Base-by-base conservation (phyloP, 2,113 vertebrate genomes). In the Uria aalge region DNA sequence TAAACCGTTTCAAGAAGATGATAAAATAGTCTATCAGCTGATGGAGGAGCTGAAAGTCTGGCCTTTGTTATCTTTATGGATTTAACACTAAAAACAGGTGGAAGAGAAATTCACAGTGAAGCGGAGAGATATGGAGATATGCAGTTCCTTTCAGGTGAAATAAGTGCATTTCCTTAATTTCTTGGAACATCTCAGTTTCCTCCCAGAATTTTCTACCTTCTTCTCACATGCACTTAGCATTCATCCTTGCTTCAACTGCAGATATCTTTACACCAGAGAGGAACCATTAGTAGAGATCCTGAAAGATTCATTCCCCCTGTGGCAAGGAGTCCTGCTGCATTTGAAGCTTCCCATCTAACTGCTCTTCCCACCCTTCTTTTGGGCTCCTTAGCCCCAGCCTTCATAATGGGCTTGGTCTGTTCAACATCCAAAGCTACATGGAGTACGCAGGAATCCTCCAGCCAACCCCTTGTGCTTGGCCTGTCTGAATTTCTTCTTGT, bases 331-430 rank as follows among this genome's bases (percentile, higher is more conserved):
- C 7, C 27, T 67, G 19, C 19, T 55, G 17, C 1, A 1, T 57
- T 76, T 89, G 36, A 80, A 48, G 4, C 1, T 77, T 89, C 59
- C 34, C 5, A 8, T 34, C 15, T 53, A 22, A 77, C 24, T 27
- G 6, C 3, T 79, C 11, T 78, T 67, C 26, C 14, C 24, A 3
- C 1, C 14, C 9, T 78, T 71, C 15, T 36, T 15, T 34, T 53
- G 23, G 24, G 3, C 0, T 19, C 5, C 20, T 75, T 76, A 50
- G 77, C 2, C 5, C 16, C 17, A n/a, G 23, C 18, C 19, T 71
- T 57, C 16, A 3, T 12, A 27, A 38, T 0, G 3, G 14, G 1
- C 32, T 85, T 53, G 0, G 0, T n/a, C 43, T 52, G 16, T 36
- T 20, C 11, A 10, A 20, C 50, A 32, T 75, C 9, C 24, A 79